Evolutionary conservation across 2,888 invertebrate species (phyloP).

Genomic region (Polyploca ridens): DNA sequence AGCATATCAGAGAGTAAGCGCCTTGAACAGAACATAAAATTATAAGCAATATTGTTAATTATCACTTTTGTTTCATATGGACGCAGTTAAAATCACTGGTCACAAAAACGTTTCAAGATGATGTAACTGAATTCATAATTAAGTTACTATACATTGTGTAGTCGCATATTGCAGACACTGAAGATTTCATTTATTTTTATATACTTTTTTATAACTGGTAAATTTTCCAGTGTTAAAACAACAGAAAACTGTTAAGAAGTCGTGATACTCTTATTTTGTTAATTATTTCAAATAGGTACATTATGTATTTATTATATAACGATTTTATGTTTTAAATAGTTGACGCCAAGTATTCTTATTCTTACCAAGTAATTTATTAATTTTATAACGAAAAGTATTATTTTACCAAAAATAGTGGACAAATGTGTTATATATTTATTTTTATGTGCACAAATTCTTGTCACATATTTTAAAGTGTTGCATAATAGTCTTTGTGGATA

Average conservation of each 20-base stretch:
- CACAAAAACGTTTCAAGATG: not conserved
- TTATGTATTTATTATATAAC: not conserved
- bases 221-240: not conserved
- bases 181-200: not conserved
- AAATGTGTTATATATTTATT: conserved; percentile 27
- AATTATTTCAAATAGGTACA: not conserved
- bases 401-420: conserved; percentile 43
- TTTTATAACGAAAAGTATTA: conserved; percentile 44
- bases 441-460: conserved; percentile 39
- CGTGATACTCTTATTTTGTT: not conserved
- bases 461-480: not conserved
- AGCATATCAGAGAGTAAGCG: not conserved
- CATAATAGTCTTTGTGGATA: not conserved
- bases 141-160: not conserved
- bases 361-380: conserved; percentile 11
- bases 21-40: not conserved
- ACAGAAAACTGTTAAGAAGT: too few species aligned
- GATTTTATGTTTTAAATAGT: not conserved
- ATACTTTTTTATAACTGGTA: not conserved
- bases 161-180: not conserved
- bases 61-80: not conserved
- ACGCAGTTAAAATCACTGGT: not conserved
- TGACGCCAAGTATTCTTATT: not conserved
- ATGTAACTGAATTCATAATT: not conserved
- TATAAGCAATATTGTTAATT: not conserved